Base-by-base conservation (phyloP, 1,140 invertebrate species). In the Sarcophaga bullata region DNA sequence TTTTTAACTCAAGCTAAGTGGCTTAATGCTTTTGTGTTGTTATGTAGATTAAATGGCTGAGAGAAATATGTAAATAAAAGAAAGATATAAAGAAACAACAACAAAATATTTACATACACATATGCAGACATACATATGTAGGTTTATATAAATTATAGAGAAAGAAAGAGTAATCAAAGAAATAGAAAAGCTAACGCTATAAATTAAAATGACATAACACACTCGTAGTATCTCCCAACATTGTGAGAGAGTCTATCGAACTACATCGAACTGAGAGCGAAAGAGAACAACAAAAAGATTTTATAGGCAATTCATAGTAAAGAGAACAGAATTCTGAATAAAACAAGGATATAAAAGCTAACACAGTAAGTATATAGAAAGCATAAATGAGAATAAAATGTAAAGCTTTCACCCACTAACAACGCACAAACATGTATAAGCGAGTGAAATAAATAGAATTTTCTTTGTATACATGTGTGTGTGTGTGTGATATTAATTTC, bases 11-110 rank as follows among this genome's bases (percentile, higher is more conserved):
- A 50, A 78, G 75, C 50, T 78, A 78, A 78, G 75, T 78, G 75
- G 75, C 50, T 78, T 78, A 78, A 78, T 50, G 73, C 47, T 76
- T 76, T 76, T 78, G 75, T 78, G 75, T 78, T 78, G 48, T 52
- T 50, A 50, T 78, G 1, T 2, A 2, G 52, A 78, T 76, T 76
- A 76, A 76, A 76, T 76, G 17, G 48, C 25, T 37, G 25, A 37
- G 25, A 72, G 17, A 72, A 72, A 72, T 76, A 11, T 17, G n/a
- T 49, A 47, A 76, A 76, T 49, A 9, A n/a, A 76, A 50, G 13
- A 49, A 76, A 76, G 49, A 76, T n/a, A n/a, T n/a, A n/a, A n/a
- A n/a, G n/a, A 78, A 50, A 73, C 9, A 13, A 47, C 10, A 25
- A 25, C 0, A 48, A 78, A 78, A 8, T n/a, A 52, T 52, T 25